Evolutionary conservation across 2,797 vertebrate species (phyloP), one percentile per base, ranked within the genome.

Genomic region (Petrocephalus schoutedeni): DNA sequence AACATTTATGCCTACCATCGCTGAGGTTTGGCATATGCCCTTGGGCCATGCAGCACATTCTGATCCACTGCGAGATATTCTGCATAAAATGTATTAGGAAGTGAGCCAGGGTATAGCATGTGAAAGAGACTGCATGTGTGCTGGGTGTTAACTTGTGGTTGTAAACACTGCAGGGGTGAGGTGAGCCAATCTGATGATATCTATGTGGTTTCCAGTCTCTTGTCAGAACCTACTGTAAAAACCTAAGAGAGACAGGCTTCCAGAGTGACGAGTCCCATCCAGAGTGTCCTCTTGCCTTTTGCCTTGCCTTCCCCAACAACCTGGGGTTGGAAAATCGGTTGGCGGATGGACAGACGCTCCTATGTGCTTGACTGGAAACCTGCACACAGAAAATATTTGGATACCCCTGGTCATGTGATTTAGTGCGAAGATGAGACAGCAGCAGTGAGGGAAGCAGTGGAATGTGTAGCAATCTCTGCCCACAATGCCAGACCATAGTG

Each of bases 111-210:
- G 45, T 83, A 23, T 83, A 19, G 49, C 80, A n/a, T 83, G 80
- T 53, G n/a, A 83, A 83, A 23, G 77, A 53, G 16, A 21, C 45
- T 21, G 74, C 19, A 51, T 51, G 74, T 49, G 74, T 4, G n/a
- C 23, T 77, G 45, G 51, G 61, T 89, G 51, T 87, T 90, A 85
- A 82, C 49, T 51, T 83, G 88, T 51, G 58, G 58, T 74, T 59
- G 49, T 16, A 88, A 87, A 91, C 36, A 19, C 64, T 88, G 36
- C 16, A 59, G 88, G 61, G 85, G 58, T 90, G 64, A 16, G 21
- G 56, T 88, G 36, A 89, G 58, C n/a, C 88, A 88, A 89, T 86
- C 83, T 89, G 80, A 89, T 88, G 86, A 49, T 45, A 59, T 67
- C 59, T 87, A 51, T 71, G 64, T 87, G 86, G 71, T 56, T 85